phyloP scores from a whole-genome alignment of 2,888 invertebrate genomes.

The Cosmia trapezina region DNA sequence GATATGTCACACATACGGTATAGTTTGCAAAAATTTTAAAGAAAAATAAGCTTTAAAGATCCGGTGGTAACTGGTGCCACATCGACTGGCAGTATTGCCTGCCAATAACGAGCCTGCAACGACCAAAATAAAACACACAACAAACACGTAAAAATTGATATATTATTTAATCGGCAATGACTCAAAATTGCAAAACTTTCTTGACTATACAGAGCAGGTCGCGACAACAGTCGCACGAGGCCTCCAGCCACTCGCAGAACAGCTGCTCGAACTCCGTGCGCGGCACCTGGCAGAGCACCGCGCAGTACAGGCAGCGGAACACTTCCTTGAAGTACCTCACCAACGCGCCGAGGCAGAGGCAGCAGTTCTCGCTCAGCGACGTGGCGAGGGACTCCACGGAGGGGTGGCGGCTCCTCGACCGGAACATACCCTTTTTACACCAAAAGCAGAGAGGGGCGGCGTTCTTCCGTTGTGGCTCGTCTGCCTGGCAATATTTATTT shows the following conservation, averaged over 20 bases:
- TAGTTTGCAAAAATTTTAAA: too few species aligned
- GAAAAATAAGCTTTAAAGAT: too few species aligned
- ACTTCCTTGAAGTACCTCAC: conserved; percentile 6
- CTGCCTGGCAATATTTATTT: not conserved
- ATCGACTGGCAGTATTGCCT: too few species aligned
- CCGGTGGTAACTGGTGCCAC: too few species aligned
- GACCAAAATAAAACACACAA: not conserved
- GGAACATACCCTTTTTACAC: not conserved
- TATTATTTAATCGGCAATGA: not conserved
- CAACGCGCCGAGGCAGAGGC: not conserved
- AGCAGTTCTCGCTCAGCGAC: conserved; percentile 17
- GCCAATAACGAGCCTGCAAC: not conserved
- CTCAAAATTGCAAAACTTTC: not conserved
- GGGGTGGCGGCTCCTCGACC: not conserved
- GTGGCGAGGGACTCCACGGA: not conserved
- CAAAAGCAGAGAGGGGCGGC: not conserved
- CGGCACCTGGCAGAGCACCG: not conserved
- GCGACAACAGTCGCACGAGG: not conserved
- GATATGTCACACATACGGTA: too few species aligned
- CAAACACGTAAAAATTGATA: not conserved
- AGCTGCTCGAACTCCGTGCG: conserved; percentile 7
- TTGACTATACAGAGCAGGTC: not conserved
- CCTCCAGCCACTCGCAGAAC: conserved; percentile 12
- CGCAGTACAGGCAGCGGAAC: not conserved
- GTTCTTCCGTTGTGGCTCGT: not conserved